These are phyloP conservation scores for Orcinus orca DNA, from an alignment of 2,113 vertebrate genomes.

Conservation along the genomic window DNA sequence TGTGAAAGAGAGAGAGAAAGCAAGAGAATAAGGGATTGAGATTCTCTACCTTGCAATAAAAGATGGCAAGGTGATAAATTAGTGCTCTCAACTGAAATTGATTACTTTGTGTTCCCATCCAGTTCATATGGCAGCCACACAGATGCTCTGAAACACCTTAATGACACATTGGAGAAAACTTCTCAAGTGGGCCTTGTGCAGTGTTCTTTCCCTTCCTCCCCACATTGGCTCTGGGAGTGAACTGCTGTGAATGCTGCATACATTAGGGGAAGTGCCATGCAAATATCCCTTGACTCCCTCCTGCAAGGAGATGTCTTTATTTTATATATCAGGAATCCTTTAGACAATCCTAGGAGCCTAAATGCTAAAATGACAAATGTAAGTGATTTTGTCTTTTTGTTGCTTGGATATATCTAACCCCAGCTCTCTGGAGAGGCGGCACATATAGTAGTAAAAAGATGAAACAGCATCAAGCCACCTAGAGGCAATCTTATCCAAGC, in stretches of 20 bases:
- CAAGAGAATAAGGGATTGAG: slow-evolving; percentile 64
- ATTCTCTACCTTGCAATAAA: slow-evolving; percentile 88
- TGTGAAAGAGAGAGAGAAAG: neutral
- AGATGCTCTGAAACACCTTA: slow-evolving; percentile 94
- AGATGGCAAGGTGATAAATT: slow-evolving; percentile 99
- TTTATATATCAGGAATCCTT: slow-evolving; percentile 53
- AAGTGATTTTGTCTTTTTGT: slow-evolving; percentile 65
- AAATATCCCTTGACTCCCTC: neutral
- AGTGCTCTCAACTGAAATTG: slow-evolving; percentile 97
- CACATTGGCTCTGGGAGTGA: neutral
- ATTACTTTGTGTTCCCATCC: slow-evolving; percentile 94
- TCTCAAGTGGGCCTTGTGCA: slow-evolving; percentile 73
- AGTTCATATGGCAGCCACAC: slow-evolving; percentile 93
- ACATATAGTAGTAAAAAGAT: slow-evolving; percentile 44
- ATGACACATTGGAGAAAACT: slow-evolving; percentile 91
- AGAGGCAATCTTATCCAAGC: slow-evolving; percentile 62
- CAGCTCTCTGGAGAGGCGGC: slow-evolving; percentile 59
- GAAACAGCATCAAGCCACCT: slow-evolving; percentile 63
- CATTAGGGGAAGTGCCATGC: neutral
- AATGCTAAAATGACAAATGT: slow-evolving; percentile 75
- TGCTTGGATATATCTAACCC: slow-evolving; percentile 32
- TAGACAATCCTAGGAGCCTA: slow-evolving; percentile 43
- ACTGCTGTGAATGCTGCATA: neutral
- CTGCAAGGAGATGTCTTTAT: neutral
- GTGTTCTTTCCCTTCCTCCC: slow-evolving; percentile 34